These are phyloP conservation scores for Popillia japonica DNA, from an alignment of 1,140 invertebrate species.

Conservation along the genomic window DNA sequence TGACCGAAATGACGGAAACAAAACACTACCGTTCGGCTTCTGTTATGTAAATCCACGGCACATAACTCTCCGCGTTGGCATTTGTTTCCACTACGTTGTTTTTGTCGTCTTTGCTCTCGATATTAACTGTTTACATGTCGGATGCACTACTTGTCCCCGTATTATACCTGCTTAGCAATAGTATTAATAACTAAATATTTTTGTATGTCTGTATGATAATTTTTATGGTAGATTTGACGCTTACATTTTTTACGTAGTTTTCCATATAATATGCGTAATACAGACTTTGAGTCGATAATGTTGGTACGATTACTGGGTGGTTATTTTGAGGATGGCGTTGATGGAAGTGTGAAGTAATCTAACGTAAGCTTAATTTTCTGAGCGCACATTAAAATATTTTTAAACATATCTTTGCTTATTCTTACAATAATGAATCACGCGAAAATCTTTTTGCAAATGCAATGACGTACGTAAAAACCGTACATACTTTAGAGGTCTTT, in stretches of 20 bases:
- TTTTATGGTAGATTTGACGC: neutral
- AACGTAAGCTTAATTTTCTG: conserved; percentile 20
- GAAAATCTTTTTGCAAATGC: too few species aligned
- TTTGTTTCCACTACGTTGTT: neutral
- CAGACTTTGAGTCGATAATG: conserved; percentile 4
- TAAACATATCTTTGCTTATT: too few species aligned
- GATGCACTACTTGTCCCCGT: neutral
- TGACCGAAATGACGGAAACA: conserved; percentile 3
- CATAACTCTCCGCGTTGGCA: neutral
- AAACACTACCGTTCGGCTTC: neutral
- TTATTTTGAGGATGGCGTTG: conserved; percentile 13
- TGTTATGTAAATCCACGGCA: neutral
- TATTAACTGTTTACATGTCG: neutral
- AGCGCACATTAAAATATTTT: too few species aligned
- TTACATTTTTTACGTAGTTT: neutral
- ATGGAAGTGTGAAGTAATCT: conserved; percentile 18
- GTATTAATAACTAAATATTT: too few species aligned
- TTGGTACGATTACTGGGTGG: neutral
- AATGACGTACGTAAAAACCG: too few species aligned
- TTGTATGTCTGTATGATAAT: too few species aligned
- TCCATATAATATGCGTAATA: neutral
- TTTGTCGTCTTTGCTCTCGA: neutral
- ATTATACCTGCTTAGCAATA: too few species aligned
- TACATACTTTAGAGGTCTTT: too few species aligned
- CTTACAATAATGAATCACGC: too few species aligned